Base-by-base conservation (phyloP, 2,797 vertebrate species). In the Alauda arvensis region DNA sequence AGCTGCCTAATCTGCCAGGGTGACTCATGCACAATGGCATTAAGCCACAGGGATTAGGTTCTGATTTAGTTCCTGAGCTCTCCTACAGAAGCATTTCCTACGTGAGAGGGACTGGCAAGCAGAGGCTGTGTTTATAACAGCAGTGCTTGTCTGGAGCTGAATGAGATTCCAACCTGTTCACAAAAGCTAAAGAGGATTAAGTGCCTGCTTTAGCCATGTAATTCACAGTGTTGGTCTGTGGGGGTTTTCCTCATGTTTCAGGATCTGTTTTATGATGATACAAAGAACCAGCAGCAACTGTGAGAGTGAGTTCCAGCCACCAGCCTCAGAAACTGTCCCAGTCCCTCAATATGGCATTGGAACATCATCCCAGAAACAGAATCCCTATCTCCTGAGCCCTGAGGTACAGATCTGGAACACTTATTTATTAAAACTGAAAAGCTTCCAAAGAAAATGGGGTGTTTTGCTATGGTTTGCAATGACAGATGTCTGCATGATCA, bases 401-500 rank as follows among this genome's bases (percentile, higher is more conserved):
- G 20, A 56, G n/a, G 79, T 51, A 71, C 9, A 34, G 25, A 55
- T 79, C 26, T 70, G 37, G 57, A 85, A 20, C 71, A 78, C 18
- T 87, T 91, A 92, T 90, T 95, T 90, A 92, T 91, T 95, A 91
- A 92, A 92, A 40, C 5, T 14, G 14, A 85, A 81, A 60, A 74
- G 46, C 70, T 62, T 51, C 61, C 71, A 57, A 57, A 67, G 79
- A 34, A 34, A 68, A 67, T 4, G 4, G 0, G 0, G 10, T 39
- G 7, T 3, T 63, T 63, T 52, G 4, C 62, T 70, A 4, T 0
- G 3, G 9, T 49, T 78, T 70, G 43, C 28, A n/a, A 1, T 6
- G 43, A 34, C 14, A 46, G 39, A 5, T 8, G 5, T 52, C 33
- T 70, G 40, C 6, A 0, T 9, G 18, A 18, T 20, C 23, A 52